Evolutionary conservation across 2,888 invertebrate genomes (phyloP), one percentile per base, ranked within the genome.

Genomic region (Yponomeuta evonymella): DNA sequence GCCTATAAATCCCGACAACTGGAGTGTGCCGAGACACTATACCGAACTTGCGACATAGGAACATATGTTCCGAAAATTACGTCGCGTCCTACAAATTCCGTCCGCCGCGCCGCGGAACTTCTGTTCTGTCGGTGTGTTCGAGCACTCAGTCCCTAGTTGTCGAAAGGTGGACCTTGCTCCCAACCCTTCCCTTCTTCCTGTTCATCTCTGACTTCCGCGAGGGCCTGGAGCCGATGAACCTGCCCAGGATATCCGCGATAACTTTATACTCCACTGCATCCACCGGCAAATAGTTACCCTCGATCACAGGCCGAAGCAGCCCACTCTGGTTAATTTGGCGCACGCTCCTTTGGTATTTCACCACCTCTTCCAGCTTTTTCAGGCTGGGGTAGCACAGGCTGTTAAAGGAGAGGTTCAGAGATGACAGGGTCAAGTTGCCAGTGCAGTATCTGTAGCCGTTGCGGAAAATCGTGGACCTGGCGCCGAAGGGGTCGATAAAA

Each of bases 151-250:
- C 51, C 51, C 51, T 58, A 12, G 15, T 15, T 15, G 15, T 15
- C 15, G 51, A 2, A 4, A 58, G 15, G 15, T 84, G 89, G 88
- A 89, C 87, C 86, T 48, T 62, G 23, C 29, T 15, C 1, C 15
- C 12, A 8, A 58, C 51, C 51, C 12, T 58, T 1, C 51, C 51
- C 15, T 58, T 15, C 51, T 58, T 58, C 51, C 51, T 58, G 51
- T 58, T 12, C 51, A 15, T 58, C 51, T 43, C 43, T 43, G 43
- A 43, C 43, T 43, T 43, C 8, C 43, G 43, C 43, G 8, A 8
- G 8, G 51, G 51, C 51, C 51, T 58, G 15, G 15, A 12, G 15
- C 51, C 51, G 1, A 58, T 5, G 8, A 4, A 58, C 51, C 51
- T 58, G 15, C 51, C 51, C 15, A 58, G 51, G 51, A 58, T 12